Percentiles rank a stretch among this genome's conserved stretches.
Evolutionary conservation across 2,888 invertebrate genomes (phyloP).

Genomic region (Caenorhabditis zanzibari): DNA sequence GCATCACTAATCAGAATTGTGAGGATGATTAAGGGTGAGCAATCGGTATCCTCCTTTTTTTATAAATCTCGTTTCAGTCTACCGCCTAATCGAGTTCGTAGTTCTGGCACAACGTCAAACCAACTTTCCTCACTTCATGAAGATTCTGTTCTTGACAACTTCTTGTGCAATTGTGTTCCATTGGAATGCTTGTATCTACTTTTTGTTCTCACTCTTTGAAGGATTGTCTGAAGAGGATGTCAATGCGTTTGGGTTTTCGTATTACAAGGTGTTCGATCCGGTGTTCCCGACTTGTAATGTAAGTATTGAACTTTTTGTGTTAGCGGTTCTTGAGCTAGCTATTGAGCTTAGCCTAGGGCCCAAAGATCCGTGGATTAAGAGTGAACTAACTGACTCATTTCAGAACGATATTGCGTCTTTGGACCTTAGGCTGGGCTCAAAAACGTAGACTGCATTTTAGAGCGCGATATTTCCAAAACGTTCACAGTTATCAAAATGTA

Average conservation of each 20-base stretch:
- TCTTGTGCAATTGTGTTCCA: conserved; percentile 74
- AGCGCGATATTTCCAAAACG: too few species aligned
- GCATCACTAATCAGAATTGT: conserved; percentile 63
- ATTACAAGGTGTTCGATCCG: conserved; percentile 80
- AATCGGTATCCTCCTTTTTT: not conserved
- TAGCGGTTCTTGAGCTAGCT: too few species aligned
- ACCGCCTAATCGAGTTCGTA: conserved; percentile 72
- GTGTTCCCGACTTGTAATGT: conserved; percentile 75
- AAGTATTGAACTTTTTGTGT: too few species aligned
- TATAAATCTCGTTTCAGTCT: conserved; percentile 47
- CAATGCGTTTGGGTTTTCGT: conserved; percentile 76
- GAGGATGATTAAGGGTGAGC: conserved; percentile 63
- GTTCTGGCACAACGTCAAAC: conserved; percentile 61
- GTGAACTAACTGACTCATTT: too few species aligned
- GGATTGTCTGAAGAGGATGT: conserved; percentile 77
- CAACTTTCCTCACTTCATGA: conserved; percentile 75
- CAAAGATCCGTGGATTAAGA: too few species aligned
- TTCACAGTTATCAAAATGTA: too few species aligned
- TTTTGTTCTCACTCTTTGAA: conserved; percentile 77
- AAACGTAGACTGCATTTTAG: too few species aligned
- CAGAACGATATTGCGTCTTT: too few species aligned
- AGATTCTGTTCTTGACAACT: conserved; percentile 73
- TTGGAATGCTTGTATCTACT: conserved; percentile 82
- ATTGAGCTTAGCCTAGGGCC: too few species aligned
- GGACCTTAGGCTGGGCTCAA: too few species aligned